Base-by-base conservation (phyloP, 2,888 invertebrate species). In the Rhaphigaster nebulosa region DNA sequence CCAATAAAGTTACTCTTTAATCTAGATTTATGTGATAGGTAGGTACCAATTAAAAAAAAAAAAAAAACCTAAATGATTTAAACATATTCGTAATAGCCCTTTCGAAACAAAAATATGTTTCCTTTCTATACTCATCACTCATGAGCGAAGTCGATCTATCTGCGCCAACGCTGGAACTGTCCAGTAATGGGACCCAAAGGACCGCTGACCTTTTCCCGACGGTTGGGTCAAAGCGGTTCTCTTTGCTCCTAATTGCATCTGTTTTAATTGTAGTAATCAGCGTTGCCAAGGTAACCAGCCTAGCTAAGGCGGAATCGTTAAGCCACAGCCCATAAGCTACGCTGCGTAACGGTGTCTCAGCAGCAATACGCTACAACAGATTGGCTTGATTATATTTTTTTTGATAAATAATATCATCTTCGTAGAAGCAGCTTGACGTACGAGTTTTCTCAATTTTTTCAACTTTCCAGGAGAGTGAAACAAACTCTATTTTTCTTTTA, bases 191-290 rank as follows among this genome's bases (percentile, higher is more conserved):
- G n/a, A 84, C 84, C 10, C 13, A 5, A n/a, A n/a, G n/a, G 84
- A 84, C 45, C 8, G 84, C 45, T 50, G 84, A 84, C 84, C 84
- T 84, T 84, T 84, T 1, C 13, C n/a, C 13, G 50, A 80, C 26
- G 80, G 26, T 26, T 80, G 80, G 80, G 41, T 80, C 80, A 80
- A 10, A 84, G 84, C 84, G 84, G 84, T 84, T 45, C 38, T 20
- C 84, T 84, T 84, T 84, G 84, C 84, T 84, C 84, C 84, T 84
- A 84, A 84, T 84, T 84, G 45, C 84, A 50, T 84, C 84, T 50
- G 41, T 50, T 84, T 84, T 84, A 84, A 84, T 84, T 84, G 84
- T 84, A 45, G 84, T 84, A 84, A 84, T 84, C 45, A 84, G 26
- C 15, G 45, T 84, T 84, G 45, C 45, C 84, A 45, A 84, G 84